Evolutionary conservation across 2,797 vertebrate species (phyloP).

Genomic region (Scomberomorus guttatus): DNA sequence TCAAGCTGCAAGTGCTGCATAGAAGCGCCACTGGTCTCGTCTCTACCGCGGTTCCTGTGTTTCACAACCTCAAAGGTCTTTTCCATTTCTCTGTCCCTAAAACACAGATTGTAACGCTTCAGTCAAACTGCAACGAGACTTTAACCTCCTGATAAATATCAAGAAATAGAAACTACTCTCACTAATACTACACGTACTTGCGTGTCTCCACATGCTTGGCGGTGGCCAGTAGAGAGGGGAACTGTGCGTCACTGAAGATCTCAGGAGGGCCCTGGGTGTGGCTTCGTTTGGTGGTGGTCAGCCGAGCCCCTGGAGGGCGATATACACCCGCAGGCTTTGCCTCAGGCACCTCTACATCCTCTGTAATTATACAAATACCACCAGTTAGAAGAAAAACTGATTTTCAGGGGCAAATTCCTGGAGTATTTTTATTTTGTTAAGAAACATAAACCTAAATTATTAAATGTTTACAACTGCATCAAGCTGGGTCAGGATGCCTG

Average conservation of each 20-base stretch:
- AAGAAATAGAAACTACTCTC: rapidly evolving
- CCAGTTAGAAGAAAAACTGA: not conserved
- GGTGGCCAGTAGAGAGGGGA: slow-evolving; percentile 94
- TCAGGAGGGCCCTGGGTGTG: slow-evolving; percentile 93
- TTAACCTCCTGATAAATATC: not conserved
- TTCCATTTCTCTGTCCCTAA: slow-evolving; percentile 97
- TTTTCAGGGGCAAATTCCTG: not conserved
- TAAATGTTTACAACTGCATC: not conserved
- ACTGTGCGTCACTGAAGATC: slow-evolving; percentile 95
- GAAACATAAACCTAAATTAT: not conserved
- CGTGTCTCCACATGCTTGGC: slow-evolving; percentile 97
- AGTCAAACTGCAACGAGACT: not conserved
- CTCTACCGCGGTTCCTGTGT: slow-evolving; percentile 95
- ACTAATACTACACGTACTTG: slow-evolving; percentile 86
- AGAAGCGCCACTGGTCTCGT: slow-evolving; percentile 89
- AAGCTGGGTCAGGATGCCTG: no score
- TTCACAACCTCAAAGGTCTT: slow-evolving; percentile 99
- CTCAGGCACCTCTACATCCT: slow-evolving; percentile 91
- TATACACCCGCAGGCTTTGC: slow-evolving; percentile 93
- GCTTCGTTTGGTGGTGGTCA: slow-evolving; percentile 84
- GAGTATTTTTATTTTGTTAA: not conserved
- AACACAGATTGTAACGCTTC: slow-evolving; percentile 32
- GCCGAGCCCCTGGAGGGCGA: slow-evolving; percentile 94
- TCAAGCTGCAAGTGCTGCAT: slow-evolving; percentile 96
- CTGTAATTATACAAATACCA: slow-evolving; percentile 46